Conservation (phyloP, 2,888 invertebrate species). For the Drosophila greeni region DNA sequence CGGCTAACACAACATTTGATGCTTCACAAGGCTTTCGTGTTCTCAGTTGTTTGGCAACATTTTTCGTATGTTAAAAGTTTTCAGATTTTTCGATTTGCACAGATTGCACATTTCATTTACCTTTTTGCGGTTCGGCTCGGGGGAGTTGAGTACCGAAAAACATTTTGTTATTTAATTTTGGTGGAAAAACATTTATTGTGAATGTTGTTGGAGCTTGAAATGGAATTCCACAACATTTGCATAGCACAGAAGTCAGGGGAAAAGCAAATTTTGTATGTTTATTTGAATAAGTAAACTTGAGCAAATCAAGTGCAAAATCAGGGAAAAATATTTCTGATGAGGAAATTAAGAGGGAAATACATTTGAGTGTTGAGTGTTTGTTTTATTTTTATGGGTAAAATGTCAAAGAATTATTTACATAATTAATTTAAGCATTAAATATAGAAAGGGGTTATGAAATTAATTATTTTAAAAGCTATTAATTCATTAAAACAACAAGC, state of each 20-base stretch:
- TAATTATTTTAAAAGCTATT: too few species aligned
- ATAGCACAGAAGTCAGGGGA: constrained; percentile 10
- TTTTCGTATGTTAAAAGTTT: constrained; percentile 30
- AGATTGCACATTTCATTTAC: constrained; percentile 44
- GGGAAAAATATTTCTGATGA: neutral
- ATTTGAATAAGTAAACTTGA: constrained; percentile 8
- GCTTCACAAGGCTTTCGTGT: constrained; percentile 6
- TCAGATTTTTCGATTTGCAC: constrained; percentile 35
- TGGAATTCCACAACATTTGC: constrained; percentile 20
- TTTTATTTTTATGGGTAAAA: neutral
- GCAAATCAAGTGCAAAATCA: constrained; percentile 1
- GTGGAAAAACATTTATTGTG: constrained; percentile 19
- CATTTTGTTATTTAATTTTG: constrained; percentile 32
- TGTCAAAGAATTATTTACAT: neutral
- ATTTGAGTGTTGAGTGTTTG: neutral
- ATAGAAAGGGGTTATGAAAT: neutral
- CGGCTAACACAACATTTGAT: constrained; percentile 18
- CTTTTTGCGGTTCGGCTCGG: constrained; percentile 30
- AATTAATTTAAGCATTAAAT: neutral
- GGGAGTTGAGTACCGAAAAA: constrained; percentile 16
- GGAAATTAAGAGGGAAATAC: neutral
- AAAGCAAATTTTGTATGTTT: constrained; percentile 1
- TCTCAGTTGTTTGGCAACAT: constrained; percentile 19
- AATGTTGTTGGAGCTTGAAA: constrained; percentile 6
- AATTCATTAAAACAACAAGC: too few species aligned